These are phyloP conservation scores for Puffinus mauretanicus DNA, from an alignment of 2,113 vertebrate species.

Conservation along the genomic window DNA sequence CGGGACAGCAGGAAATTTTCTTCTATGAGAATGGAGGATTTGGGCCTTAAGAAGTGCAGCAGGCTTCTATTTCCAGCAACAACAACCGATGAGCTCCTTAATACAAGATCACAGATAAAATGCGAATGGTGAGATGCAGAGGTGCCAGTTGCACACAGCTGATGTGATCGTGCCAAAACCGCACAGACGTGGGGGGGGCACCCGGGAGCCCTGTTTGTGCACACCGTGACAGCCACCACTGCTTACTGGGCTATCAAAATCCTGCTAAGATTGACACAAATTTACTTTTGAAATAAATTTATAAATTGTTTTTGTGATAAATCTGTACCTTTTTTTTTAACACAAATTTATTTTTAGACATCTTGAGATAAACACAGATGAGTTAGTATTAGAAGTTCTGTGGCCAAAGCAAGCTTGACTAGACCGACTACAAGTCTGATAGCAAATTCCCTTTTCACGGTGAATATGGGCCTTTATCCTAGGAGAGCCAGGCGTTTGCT, in stretches of 20 bases:
- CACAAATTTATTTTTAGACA: not conserved
- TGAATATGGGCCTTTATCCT: not conserved
- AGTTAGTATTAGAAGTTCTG: rapidly evolving
- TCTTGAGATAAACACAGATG: not conserved
- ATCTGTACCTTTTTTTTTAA: not conserved
- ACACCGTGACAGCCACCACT: rapidly evolving
- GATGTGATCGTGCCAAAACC: rapidly evolving
- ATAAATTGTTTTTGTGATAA: not conserved
- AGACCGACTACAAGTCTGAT: too few species aligned
- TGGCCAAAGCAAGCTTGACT: not conserved
- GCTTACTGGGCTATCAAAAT: not conserved
- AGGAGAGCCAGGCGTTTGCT: not conserved
- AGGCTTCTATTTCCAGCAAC: not conserved
- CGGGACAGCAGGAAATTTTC: not conserved
- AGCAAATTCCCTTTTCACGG: not conserved
- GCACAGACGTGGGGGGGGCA: rapidly evolving
- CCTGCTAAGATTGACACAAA: not conserved
- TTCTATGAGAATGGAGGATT: not conserved
- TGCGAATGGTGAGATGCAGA: not conserved
- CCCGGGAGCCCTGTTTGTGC: not conserved
- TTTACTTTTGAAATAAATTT: not conserved
- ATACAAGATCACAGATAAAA: not conserved
- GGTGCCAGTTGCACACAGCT: not conserved
- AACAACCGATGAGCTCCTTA: too few species aligned
- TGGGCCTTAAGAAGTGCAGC: not conserved